Evolutionary conservation across 2,797 vertebrate genomes (phyloP).

Genomic region (Parotocinclus haroldoi): DNA sequence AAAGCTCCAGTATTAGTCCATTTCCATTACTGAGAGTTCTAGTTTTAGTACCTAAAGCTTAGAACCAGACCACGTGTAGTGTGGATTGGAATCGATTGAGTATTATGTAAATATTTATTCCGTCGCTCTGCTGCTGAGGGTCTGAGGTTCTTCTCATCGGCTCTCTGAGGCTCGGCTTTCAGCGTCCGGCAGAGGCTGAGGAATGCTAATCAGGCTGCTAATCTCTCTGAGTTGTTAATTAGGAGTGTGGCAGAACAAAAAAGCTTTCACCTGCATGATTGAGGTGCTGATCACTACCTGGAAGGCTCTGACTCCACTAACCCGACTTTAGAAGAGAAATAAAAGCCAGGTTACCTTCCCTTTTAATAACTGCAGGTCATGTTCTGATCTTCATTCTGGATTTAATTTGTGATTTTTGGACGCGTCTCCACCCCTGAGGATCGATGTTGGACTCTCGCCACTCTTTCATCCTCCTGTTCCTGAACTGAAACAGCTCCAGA

Average conservation of each 20-base stretch:
- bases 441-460: too few relatives aligned
- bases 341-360: not conserved
- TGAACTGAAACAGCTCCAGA: too few relatives aligned
- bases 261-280: constrained; percentile 34
- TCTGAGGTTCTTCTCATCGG: not conserved
- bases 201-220: constrained; percentile 38
- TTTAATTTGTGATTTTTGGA: too few relatives aligned
- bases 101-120: not conserved
- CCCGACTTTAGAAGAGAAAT: constrained; percentile 14
- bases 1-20: too few relatives aligned
- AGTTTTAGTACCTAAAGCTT: too few relatives aligned
- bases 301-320: constrained; percentile 28
- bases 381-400: too few relatives aligned
- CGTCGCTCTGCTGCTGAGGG: not conserved
- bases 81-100: too few relatives aligned
- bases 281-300: constrained; percentile 17
- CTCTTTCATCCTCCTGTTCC: too few relatives aligned
- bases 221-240: constrained; percentile 40
- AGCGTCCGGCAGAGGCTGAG: not conserved
- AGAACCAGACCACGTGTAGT: too few relatives aligned
- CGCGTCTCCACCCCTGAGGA: too few relatives aligned
- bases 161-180: not conserved
- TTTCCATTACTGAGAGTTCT: too few relatives aligned
- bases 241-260: constrained; percentile 13
- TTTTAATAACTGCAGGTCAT: too few relatives aligned